phyloP scores from a whole-genome alignment of 1,140 invertebrate genomes.

The Lordiphosa collinella region DNA sequence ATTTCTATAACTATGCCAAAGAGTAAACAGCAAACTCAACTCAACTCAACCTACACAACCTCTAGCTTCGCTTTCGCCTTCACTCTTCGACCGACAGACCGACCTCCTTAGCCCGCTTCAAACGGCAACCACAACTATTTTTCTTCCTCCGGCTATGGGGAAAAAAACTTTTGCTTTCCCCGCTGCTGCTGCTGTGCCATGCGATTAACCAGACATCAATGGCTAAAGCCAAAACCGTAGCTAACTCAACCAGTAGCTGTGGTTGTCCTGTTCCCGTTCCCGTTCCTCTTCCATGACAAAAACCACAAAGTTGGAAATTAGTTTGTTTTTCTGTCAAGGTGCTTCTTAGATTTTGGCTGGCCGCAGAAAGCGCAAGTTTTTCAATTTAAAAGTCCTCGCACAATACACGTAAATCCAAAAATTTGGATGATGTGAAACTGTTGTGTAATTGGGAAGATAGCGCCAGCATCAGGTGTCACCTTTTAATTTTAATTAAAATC shows the following conservation, averaged over 20 bases:
- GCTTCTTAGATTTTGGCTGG: conserved; percentile 28
- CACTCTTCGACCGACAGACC: neutral
- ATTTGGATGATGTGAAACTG: too few species aligned
- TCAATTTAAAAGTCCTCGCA: too few species aligned
- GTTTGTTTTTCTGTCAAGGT: conserved; percentile 46
- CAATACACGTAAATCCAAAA: too few species aligned
- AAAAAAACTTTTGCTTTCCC: conserved; percentile 18
- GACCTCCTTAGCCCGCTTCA: conserved; percentile 16
- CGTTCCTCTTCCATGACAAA: neutral
- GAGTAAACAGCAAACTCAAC: conserved; percentile 21
- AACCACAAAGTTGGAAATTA: conserved; percentile 47
- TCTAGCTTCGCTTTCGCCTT: neutral
- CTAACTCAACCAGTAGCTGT: conserved; percentile 40
- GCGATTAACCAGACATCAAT: conserved; percentile 47
- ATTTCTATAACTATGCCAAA: conserved; percentile 43
- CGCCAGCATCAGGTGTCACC: too few species aligned
- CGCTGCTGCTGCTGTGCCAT: neutral
- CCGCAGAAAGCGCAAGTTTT: too few species aligned
- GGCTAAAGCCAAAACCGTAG: conserved; percentile 31
- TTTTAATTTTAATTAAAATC: too few species aligned
- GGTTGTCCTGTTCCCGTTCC: conserved; percentile 1
- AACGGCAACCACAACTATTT: conserved; percentile 44
- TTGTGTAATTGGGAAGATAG: too few species aligned
- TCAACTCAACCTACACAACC: conserved; percentile 7
- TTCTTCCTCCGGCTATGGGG: conserved; percentile 29